Evolutionary conservation across 2,797 vertebrate species (phyloP), one percentile per base, ranked within the genome.

Genomic region (Sylvia borin): DNA sequence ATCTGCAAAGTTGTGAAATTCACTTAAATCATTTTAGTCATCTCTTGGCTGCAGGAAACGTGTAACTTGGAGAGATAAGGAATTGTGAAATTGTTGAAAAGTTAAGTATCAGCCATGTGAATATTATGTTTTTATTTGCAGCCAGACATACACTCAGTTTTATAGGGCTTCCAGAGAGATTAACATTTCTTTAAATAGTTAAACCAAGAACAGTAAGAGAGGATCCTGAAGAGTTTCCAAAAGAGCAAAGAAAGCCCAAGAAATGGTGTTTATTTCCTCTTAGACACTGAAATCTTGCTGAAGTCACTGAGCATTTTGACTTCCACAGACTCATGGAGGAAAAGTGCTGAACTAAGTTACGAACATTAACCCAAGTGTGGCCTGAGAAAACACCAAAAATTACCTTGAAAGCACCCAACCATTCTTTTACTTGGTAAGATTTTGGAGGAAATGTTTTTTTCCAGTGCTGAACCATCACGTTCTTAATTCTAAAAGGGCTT

Each of bases 1-100:
- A 89, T 86, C 83, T 66, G 40, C 38, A 45, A 90, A 92, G 83
- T 54, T 93, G 88, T 82, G 93, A 95, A 95, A 95, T 85, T 64
- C 65, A 45, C 18, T 38, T 42, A 85, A 74, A 93, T 77, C 48
- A 47, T 68, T 94, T 92, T 60, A 94, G 89, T 91, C 80, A 92
- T 78, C 66, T 95, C 66, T 92, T 95, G 92, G 84, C 86, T 91
- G 62, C 2, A 4, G 71, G 77, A 87, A 83, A 51, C 17, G 19
- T 92, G 55, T 88, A 62, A 79, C 48, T 92, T 66, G 77, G 48
- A 72, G 58, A 76, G 26, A 75, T 2, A 68, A 78, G 62, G 70
- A 75, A 32, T 81, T 79, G 58, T 5, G 36, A 78, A 75, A 93
- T 61, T 78, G 32, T 58, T 81, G 77, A 64, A 85, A 58, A 94